Percentiles rank a stretch among this genome's conserved stretches.
phyloP scores from a whole-genome alignment of 2,888 invertebrate genomes.

The Heteromyza rotundicornis region DNA sequence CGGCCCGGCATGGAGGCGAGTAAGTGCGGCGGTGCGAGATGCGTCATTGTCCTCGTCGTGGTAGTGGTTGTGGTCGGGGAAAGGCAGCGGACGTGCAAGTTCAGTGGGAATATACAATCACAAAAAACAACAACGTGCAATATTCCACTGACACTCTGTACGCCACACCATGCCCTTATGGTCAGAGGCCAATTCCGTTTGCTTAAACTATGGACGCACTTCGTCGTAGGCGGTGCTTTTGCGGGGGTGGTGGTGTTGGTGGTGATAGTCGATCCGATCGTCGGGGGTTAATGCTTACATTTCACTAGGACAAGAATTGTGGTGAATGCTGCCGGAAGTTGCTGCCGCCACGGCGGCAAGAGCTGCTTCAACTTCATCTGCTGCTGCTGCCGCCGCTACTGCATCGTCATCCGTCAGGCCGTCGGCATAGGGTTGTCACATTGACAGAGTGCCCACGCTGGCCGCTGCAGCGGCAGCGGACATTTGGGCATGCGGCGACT shows the following conservation, averaged over 20 bases:
- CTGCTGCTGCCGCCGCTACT: constrained; percentile 26
- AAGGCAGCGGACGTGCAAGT: constrained; percentile 11
- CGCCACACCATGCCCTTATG: constrained; percentile 14
- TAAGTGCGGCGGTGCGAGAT: too few species aligned
- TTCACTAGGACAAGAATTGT: constrained; percentile 42
- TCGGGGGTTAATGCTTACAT: constrained; percentile 23
- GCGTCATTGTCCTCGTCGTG: too few species aligned
- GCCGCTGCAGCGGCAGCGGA: constrained; percentile 48
- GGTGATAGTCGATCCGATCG: too few species aligned
- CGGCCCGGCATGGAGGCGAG: too few species aligned
- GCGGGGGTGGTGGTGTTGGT: too few species aligned
- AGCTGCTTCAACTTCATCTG: constrained; percentile 23
- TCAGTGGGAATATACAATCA: constrained; percentile 52
- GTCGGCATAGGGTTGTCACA: constrained; percentile 54
- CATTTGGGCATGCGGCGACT: constrained; percentile 47
- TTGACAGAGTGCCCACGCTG: constrained; percentile 50
- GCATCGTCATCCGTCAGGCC: constrained; percentile 16
- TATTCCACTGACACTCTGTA: constrained; percentile 42
- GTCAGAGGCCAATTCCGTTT: not conserved
- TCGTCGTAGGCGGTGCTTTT: too few species aligned
- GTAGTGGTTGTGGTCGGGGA: not conserved
- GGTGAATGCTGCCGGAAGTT: constrained; percentile 26
- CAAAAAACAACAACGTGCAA: constrained; percentile 58
- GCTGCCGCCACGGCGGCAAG: constrained; percentile 25
- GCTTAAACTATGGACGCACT: too few species aligned